Conservation (phyloP, 2,113 vertebrate species). For the Microcebus tavaratra region DNA sequence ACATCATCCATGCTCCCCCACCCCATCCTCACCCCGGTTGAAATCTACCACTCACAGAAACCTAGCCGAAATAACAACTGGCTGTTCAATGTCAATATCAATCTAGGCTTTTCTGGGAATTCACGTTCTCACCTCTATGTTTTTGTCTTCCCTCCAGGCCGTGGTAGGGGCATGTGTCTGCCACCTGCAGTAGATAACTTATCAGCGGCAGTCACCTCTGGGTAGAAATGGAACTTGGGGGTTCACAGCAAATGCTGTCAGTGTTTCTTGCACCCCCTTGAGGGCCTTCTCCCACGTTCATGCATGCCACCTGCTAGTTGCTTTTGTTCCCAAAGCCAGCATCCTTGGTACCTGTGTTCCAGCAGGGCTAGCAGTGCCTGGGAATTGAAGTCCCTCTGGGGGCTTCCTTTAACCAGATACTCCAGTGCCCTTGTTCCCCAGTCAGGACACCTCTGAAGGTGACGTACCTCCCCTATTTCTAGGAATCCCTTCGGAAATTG, state of each 20-base stretch:
- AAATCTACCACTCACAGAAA: slow-evolving; percentile 7
- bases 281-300: background rate
- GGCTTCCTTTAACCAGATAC: background rate
- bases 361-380: background rate
- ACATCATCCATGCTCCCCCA: background rate
- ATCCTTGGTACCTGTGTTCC: background rate
- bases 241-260: background rate
- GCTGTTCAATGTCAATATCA: background rate
- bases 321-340: background rate
- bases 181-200: background rate
- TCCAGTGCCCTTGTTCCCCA: background rate
- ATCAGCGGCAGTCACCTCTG: background rate
- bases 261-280: accelerated
- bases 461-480: background rate
- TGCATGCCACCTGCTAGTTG: background rate
- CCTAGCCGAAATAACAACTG: background rate
- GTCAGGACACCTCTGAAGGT: background rate
- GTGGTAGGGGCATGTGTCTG: background rate
- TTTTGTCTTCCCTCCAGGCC: background rate
- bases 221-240: background rate
- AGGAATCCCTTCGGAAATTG: background rate
- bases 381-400: background rate
- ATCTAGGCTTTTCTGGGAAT: background rate
- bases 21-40: background rate
- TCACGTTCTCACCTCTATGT: background rate